Evolutionary conservation across 1,140 invertebrate species (phyloP).

Genomic region (Zaprionus nigranus): DNA sequence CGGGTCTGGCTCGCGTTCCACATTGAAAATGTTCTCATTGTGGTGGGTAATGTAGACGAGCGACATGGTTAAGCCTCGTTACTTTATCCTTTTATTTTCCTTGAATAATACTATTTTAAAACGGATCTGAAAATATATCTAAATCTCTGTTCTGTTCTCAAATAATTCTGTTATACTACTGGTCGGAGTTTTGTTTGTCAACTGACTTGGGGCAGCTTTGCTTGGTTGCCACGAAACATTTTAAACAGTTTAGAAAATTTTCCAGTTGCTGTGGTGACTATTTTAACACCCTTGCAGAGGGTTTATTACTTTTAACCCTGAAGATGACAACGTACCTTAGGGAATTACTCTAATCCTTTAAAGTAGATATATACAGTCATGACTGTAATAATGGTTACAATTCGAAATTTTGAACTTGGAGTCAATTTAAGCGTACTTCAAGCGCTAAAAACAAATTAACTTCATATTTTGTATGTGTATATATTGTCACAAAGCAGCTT

Average conservation of each 20-base stretch:
- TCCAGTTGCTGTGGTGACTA: neutral
- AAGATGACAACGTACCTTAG: too few species aligned
- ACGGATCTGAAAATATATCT: conserved; percentile 33
- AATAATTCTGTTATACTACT: neutral
- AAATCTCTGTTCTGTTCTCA: conserved; percentile 28
- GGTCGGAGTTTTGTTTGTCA: neutral
- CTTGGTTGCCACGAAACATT: neutral
- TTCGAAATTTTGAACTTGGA: too few species aligned
- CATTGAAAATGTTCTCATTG: conserved; percentile 85
- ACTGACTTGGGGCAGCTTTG: neutral
- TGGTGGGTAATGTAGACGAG: conserved; percentile 85
- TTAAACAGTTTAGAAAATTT: neutral
- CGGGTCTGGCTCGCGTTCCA: conserved; percentile 69
- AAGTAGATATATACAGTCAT: too few species aligned
- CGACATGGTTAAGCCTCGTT: conserved; percentile 76
- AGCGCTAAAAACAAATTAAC: too few species aligned
- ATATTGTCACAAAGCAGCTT: too few species aligned
- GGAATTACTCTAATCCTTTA: too few species aligned
- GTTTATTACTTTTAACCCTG: too few species aligned
- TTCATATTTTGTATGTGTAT: too few species aligned
- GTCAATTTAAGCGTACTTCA: too few species aligned
- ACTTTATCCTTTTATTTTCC: neutral
- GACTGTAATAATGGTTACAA: too few species aligned
- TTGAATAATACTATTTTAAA: too few species aligned
- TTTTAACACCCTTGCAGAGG: too few species aligned